Percentiles rank a stretch among this genome's conserved stretches.
Evolutionary conservation across 2,113 vertebrate genomes (phyloP).

Genomic region (Sander lucioperca): DNA sequence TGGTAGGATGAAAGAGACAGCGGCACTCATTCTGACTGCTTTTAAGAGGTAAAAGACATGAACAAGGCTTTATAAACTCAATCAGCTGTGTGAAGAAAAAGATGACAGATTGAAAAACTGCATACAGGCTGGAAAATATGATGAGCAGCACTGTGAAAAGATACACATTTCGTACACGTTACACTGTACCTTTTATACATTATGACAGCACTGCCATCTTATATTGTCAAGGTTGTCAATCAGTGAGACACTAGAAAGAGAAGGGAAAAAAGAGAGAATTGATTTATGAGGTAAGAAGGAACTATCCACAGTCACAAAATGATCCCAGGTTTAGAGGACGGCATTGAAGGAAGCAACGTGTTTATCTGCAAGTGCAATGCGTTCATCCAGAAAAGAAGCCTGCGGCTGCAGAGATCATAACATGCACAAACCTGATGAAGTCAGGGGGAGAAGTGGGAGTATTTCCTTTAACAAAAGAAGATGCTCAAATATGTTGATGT

Average conservation of each 20-base stretch:
- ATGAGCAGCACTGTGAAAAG: background rate
- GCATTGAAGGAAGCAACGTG: background rate
- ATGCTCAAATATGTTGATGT: conserved; percentile 14
- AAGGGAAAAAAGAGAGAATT: background rate
- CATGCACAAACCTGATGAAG: conserved; percentile 9
- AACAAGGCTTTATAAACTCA: background rate
- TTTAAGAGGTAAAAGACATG: background rate
- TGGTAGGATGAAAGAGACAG: background rate
- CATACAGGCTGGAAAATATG: background rate
- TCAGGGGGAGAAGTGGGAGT: background rate
- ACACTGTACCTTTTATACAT: background rate
- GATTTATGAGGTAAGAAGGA: background rate
- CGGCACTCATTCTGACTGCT: background rate
- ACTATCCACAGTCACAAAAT: background rate
- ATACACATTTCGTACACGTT: background rate
- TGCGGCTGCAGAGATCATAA: conserved; percentile 5
- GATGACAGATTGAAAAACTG: background rate
- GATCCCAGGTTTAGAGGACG: background rate
- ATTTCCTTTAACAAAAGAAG: background rate
- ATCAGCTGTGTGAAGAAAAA: background rate
- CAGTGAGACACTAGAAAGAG: background rate
- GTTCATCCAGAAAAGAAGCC: background rate
- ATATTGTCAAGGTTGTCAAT: background rate
- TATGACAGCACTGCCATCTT: background rate
- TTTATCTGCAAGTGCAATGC: background rate